Evolutionary conservation across 64 coral and sea anemone species (phyloP), one percentile per base, ranked within the genome.

Genomic region (Montipora capricornis): DNA sequence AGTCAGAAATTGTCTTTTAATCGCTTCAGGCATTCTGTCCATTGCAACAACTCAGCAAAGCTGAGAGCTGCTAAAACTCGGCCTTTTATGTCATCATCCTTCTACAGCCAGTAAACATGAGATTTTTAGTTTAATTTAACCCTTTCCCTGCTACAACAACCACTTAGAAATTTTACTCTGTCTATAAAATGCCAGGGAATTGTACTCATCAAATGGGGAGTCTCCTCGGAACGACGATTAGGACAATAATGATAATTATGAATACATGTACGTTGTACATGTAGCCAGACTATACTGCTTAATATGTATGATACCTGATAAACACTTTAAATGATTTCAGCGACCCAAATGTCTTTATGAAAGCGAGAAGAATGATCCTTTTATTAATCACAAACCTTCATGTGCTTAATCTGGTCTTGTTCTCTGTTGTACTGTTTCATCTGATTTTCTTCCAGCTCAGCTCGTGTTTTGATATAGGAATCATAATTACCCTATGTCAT

Each of bases 361-460:
- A 37, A 37, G 37, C 37, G 1, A 0, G 37, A 37, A 37, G 37
- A 37, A 37, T 37, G 37, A 37, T 37, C 53, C 6, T 57, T 8
- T 8, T 57, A 11, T 57, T 57, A 57, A 19, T 16, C 15, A 47
- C 64, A 50, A 51, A 99, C 97, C 92, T 96, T 94, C 97, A 99
- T 99, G 75, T 96, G 91, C 68, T 99, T 99, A 26, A 99, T 96
- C 80, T 99, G 91, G 46, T 99, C 97, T 80, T 99, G 97, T 90
- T 99, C 97, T 74, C 97, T 52, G 45, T 87, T 84, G 68, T 94
- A 99, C 80, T 99, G 97, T 73, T 99, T 99, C 94, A 99, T 99
- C 20, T 99, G 97, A 22, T 99, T 99, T 74, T 99, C 97, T 55
- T 99, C 97, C 5, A 99, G 47, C 82, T 99, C 97, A 14, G 44